Evolutionary conservation across 2,888 invertebrate species (phyloP).

Genomic region (Xylophagus ater): DNA sequence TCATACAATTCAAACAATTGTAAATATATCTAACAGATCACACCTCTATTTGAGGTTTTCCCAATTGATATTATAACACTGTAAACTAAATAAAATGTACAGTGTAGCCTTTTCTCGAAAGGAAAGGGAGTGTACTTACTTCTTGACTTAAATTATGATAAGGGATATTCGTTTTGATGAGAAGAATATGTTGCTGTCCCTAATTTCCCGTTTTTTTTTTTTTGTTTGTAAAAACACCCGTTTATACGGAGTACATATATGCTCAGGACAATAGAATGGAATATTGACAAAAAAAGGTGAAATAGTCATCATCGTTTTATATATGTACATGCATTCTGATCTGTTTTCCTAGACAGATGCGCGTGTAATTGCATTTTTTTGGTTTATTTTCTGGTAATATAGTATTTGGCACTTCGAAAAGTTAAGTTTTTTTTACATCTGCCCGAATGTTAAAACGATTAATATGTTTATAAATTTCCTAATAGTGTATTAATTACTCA

Average conservation of each 20-base stretch:
- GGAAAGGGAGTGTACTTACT: constrained; percentile 7
- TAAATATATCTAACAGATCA: constrained; percentile 28
- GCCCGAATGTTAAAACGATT: too few species aligned
- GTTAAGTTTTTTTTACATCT: too few species aligned
- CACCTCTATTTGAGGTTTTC: constrained; percentile 31
- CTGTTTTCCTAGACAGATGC: constrained; percentile 15
- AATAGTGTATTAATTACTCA: too few species aligned
- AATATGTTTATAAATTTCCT: too few species aligned
- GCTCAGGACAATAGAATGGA: too few species aligned
- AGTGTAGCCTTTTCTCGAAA: neutral
- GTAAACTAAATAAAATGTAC: constrained; percentile 16
- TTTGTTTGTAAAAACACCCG: too few species aligned
- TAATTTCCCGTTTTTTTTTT: too few species aligned
- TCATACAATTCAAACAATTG: constrained; percentile 22
- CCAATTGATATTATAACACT: constrained; percentile 17
- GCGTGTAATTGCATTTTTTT: constrained; percentile 17
- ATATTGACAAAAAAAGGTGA: constrained; percentile 11
- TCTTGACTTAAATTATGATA: too few species aligned
- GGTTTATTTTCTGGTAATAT: neutral
- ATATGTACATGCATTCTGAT: constrained; percentile 10
- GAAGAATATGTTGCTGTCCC: too few species aligned
- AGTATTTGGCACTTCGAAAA: neutral
- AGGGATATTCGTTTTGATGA: too few species aligned
- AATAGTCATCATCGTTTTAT: constrained; percentile 9
- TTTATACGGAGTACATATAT: too few species aligned